phyloP scores from a whole-genome alignment of 2,797 vertebrate genomes.

The Lacerta agilis region DNA sequence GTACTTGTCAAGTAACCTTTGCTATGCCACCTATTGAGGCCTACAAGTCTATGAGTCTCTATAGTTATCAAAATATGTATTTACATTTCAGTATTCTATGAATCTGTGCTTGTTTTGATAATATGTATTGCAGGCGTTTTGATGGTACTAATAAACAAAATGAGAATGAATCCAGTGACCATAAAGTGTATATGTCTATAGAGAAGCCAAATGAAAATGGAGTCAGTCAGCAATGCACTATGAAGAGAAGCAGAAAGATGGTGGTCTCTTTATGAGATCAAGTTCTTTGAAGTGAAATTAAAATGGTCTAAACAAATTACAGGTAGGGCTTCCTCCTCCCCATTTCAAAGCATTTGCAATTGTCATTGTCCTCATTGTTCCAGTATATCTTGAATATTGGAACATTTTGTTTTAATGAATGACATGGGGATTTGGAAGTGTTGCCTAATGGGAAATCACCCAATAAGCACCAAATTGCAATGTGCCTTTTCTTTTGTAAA shows the following conservation, averaged over 20 bases:
- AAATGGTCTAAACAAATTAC: constrained; percentile 50
- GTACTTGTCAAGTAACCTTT: background rate
- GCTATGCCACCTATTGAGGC: background rate
- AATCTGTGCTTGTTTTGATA: background rate
- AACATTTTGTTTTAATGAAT: constrained; percentile 27
- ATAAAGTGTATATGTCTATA: constrained; percentile 49
- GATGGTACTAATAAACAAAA: constrained; percentile 52
- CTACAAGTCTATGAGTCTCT: background rate
- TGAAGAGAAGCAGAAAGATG: constrained; percentile 46
- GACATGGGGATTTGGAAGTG: constrained; percentile 27
- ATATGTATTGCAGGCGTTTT: constrained; percentile 36
- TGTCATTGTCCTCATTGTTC: constrained; percentile 20
- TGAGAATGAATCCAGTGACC: constrained; percentile 56
- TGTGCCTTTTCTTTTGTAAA: background rate
- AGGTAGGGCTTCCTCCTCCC: background rate
- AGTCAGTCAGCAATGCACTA: constrained; percentile 12
- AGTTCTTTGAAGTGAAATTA: constrained; percentile 26
- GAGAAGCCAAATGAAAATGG: constrained; percentile 50
- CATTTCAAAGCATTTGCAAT: background rate
- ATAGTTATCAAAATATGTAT: background rate
- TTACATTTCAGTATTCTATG: constrained; percentile 39
- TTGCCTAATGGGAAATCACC: constrained; percentile 13
- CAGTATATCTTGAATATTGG: constrained; percentile 21
- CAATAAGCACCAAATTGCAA: background rate
- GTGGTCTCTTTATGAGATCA: constrained; percentile 53